Base-by-base conservation (phyloP, 2,797 vertebrate species). In the Bovichtus diacanthus region DNA sequence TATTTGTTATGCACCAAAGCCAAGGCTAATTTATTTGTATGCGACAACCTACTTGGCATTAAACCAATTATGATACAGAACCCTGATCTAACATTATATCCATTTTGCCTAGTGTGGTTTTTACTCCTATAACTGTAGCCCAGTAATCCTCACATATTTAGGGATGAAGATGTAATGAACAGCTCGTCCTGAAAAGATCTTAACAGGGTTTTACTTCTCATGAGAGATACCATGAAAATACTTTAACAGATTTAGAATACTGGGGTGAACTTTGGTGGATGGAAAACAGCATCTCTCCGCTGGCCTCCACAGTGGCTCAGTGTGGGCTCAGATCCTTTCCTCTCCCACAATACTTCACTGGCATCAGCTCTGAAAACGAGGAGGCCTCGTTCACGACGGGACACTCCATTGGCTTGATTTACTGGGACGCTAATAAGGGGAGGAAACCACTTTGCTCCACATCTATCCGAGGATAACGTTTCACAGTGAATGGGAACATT, bases 361-460 rank as follows among this genome's bases (percentile, higher is more conserved):
- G 81, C 78, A 76, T 67, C 70, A n/a, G 58, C 67, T 47, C 55
- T 56, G 82, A 58, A 86, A 87, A 78, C 39, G 27, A 63, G 80
- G 79, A 82, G 83, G 81, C 83, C 85, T 81, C 46, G 9, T 23
- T 81, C 81, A n/a, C 53, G 44, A 87, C 72, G 41, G 85, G 88
- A 90, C 89, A 87, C 85, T 85, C 74, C 80, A 85, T 87, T 82
- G 90, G 80, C 80, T 86, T 92, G 90, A 93, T 92, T 93, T 93
- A 92, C 75, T 44, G 38, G 79, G 87, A 87, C 77, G 18, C 86
- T 93, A 92, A 93, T 87, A 87, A 82, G 79, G 70, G 82, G 78
- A 88, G 84, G 87, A 90, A 90, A 87, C 81, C 86, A 78, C 80
- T 83, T 78, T 51, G 78, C 81, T 76, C 71, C 51, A 3, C 82